These are phyloP conservation scores for Drosophila fungiperda DNA, from an alignment of 2,888 invertebrate genomes.

Conservation along the genomic window DNA sequence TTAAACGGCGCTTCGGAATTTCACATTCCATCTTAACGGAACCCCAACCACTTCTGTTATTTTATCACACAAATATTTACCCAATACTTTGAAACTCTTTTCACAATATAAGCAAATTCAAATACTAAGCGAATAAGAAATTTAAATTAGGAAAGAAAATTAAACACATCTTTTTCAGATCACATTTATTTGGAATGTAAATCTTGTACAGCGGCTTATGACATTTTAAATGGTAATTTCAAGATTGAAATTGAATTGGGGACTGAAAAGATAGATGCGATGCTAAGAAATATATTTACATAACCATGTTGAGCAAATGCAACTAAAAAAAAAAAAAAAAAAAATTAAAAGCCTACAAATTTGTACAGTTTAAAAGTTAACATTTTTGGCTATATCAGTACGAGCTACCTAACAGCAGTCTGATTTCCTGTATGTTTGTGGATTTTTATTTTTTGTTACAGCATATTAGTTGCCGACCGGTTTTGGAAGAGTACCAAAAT, in stretches of 20 bases:
- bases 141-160: background rate
- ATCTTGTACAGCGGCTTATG: background rate
- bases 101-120: conserved; percentile 18
- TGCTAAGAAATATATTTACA: background rate
- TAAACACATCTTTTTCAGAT: background rate
- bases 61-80: conserved; percentile 39
- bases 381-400: background rate
- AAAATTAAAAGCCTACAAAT: background rate
- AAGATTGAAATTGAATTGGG: background rate
- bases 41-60: conserved; percentile 6
- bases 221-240: background rate
- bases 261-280: background rate
- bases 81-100: conserved; percentile 23
- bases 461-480: conserved; percentile 50
- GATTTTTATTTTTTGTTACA: conserved; percentile 62
- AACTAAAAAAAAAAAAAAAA: background rate
- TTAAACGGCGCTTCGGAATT: conserved; percentile 11
- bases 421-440: conserved; percentile 74
- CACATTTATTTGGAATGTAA: conserved; percentile 2
- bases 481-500: conserved; percentile 51
- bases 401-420: background rate
- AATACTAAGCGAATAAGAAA: background rate
- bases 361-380: conserved; percentile 2
- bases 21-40: conserved; percentile 11
- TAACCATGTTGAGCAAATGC: background rate